Evolutionary conservation across 2,888 invertebrate genomes (phyloP), one percentile per base, ranked within the genome.

Genomic region (Mayetiola destructor): DNA sequence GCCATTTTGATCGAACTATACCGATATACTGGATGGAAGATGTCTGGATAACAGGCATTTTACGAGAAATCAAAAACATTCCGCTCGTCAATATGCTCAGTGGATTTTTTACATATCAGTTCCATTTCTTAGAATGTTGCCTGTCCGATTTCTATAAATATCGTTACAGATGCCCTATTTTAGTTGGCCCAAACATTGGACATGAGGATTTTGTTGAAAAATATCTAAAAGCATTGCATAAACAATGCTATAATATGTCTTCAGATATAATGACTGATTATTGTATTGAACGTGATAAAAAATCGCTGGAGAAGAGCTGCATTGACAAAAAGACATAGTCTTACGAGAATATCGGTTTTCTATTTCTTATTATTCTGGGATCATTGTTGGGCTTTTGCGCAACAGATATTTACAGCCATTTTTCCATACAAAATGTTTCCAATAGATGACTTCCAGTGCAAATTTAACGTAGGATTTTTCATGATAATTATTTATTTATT

Each of bases 1-100:
- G 77, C 81, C 1, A 66, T 72, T n/a, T n/a, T n/a, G 73, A 79
- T n/a, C 73, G 77, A 18, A 86, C 83, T 2, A 48, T 16, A 16
- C 9, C 48, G n/a, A 48, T 48, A 64, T 92, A 93, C 72, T 94
- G 93, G 92, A 90, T 94, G 59, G 93, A 94, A 66, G 93, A 94
- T 68, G 83, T 88, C 48, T 85, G 83, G 67, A 72, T 93, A 0
- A 93, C 92, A 0, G 93, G 93, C 1, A 75, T 89, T 55, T 70
- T 92, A 30, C 76, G 83, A 9, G 72, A 80, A 56, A 72, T 76
- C 27, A 68, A 80, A 23, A 73, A 74, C 37, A 75, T 85, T n/a
- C 70, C 75, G 36, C 69, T 82, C 40, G 72, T 70, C 58, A 78
- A 81, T 56, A 18, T 30, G 10, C 68, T 86, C 16, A 75, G 77